Base-by-base conservation (phyloP, 2,888 invertebrate genomes). In the Scaptomyza flava region DNA sequence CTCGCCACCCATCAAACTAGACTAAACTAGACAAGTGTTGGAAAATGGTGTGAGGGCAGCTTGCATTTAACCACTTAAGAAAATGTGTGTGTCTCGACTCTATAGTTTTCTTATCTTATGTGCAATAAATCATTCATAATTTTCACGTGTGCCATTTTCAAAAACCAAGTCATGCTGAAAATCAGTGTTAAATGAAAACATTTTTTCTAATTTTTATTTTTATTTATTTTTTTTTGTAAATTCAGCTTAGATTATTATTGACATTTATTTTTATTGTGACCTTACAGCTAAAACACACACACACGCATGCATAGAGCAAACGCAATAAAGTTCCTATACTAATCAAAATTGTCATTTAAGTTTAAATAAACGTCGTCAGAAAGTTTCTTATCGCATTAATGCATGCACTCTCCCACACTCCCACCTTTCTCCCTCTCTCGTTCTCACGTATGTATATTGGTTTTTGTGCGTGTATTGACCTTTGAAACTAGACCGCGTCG, bases 401-500 rank as follows among this genome's bases (percentile, higher is more conserved):
- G 12, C 47, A 7, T 45, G 54, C 54, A 41, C 48, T 38, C 69
- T 11, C 20, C 27, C 9, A 1, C 30, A 17, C 23, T 11, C 14
- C 7, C 20, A 6, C 9, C 17, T 2, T 20, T 14, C 33, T 43
- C 17, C 14, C n/a, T 1, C 58, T 17, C 41, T 7, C 11, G n/a
- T n/a, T 1, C 20, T 9, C 23, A 2, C 34, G 46, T 14, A 41
- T 17, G 23, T 20, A 0, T 27, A 27, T 27, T 27, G 5, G 27
- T 4, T 27, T 27, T 43, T 51, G 42, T 42, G 46, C 56, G 43
- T 53, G 70, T 70, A 46, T 61, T 76, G 73, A 73, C 66, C 58
- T 73, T 58, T 76, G 54, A 54, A 43, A 51, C 51, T 30, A 56
- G 33, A 45, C 48, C 50, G 34, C 30, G 12, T 11, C 41, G 52